phyloP scores from a whole-genome alignment of 2,113 vertebrate species.

The Solea senegalensis region DNA sequence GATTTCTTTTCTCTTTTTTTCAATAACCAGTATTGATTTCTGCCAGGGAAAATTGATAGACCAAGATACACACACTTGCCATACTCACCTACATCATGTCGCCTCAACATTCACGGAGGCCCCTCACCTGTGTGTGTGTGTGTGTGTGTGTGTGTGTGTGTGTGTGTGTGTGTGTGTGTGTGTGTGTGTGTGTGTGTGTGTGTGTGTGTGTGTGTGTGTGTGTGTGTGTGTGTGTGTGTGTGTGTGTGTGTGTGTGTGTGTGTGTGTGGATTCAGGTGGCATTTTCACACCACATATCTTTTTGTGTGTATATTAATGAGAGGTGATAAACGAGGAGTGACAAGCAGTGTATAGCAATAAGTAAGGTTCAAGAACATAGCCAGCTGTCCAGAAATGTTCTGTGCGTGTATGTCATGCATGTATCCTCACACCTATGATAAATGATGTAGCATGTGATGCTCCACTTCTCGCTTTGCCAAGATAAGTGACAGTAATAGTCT shows the following conservation, averaged over 20 bases:
- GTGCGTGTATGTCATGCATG: background rate
- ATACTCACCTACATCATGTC: conserved; percentile 7
- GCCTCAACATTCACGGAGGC: conserved; percentile 40
- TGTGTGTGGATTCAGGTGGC: conserved; percentile 60
- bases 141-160: conserved; percentile 19
- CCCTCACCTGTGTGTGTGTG: conserved; percentile 36
- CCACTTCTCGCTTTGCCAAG: conserved; percentile 5
- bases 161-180: conserved; percentile 19
- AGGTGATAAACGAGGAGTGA: conserved; percentile 57
- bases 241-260: conserved; percentile 19
- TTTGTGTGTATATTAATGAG: conserved; percentile 35
- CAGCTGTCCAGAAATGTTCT: conserved; percentile 44
- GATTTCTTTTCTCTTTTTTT: too few relatives aligned
- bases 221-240: conserved; percentile 19
- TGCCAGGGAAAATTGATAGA: background rate
- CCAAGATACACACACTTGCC: background rate
- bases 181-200: conserved; percentile 19
- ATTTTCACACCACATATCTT: conserved; percentile 56
- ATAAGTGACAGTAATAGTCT: conserved; percentile 9
- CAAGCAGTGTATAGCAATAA: conserved; percentile 30
- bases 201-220: conserved; percentile 19
- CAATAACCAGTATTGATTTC: background rate
- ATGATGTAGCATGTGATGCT: conserved; percentile 10
- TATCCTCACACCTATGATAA: background rate
- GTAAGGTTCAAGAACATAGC: conserved; percentile 50